Percentiles rank a stretch among this genome's conserved stretches.
phyloP scores from a whole-genome alignment of 2,113 vertebrate genomes.

The Oophaga pumilio region DNA sequence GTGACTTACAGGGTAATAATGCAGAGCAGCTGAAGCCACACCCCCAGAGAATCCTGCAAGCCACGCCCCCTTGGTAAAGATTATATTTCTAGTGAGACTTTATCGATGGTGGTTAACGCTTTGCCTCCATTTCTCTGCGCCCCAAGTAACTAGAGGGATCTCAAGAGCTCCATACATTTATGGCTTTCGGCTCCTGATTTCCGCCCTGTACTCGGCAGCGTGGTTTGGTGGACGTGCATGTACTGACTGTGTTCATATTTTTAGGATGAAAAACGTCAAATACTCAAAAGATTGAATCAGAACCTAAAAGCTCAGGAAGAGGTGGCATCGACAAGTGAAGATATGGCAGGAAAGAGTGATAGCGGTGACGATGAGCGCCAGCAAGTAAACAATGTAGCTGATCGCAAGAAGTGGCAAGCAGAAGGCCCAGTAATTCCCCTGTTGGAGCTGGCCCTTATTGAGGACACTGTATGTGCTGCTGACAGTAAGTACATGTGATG shows the following conservation, averaged over 20 bases:
- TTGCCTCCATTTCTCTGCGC: too few relatives aligned
- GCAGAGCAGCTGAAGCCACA: too few relatives aligned
- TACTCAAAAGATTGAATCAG: slow-evolving; percentile 89
- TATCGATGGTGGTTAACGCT: too few relatives aligned
- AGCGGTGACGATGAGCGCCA: slow-evolving; percentile 62
- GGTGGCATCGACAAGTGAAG: slow-evolving; percentile 60
- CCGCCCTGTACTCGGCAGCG: not conserved
- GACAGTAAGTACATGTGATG: slow-evolving; percentile 72
- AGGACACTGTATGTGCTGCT: slow-evolving; percentile 75
- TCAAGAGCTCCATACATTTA: slow-evolving; percentile 14
- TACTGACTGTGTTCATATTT: slow-evolving; percentile 57
- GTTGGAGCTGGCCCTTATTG: slow-evolving; percentile 76
- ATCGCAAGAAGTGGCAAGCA: slow-evolving; percentile 90
- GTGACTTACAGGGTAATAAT: too few relatives aligned
- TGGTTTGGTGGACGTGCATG: slow-evolving; percentile 38
- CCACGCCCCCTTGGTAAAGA: too few relatives aligned
- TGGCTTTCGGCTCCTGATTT: not conserved
- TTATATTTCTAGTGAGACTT: too few relatives aligned
- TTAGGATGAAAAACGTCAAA: slow-evolving; percentile 89
- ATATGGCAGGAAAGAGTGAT: slow-evolving; percentile 55
- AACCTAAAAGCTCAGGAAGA: slow-evolving; percentile 83
- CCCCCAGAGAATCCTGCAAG: too few relatives aligned
- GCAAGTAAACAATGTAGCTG: slow-evolving; percentile 67
- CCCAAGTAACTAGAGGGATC: not conserved
- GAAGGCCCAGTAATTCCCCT: slow-evolving; percentile 74